A percentile compares a stretch with the other conserved stretches of the same genome.
Evolutionary conservation across 2,888 invertebrate genomes (phyloP).

Genomic region (Kuschelorhynchus macadamiae): DNA sequence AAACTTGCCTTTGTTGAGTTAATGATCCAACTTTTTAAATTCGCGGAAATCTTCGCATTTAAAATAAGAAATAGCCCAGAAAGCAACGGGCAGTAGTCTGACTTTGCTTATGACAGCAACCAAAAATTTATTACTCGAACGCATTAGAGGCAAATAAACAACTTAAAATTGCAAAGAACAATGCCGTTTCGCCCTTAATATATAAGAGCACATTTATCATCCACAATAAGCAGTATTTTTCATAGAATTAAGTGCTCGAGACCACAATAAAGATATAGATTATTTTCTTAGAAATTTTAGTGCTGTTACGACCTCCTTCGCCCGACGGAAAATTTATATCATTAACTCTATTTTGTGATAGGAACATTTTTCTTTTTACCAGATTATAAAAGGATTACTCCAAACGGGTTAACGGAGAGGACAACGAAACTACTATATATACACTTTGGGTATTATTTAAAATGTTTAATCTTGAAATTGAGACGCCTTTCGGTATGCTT

Average conservation of each 20-base stretch:
- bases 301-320: too few relatives aligned
- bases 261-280: constrained; percentile 2
- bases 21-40: constrained; percentile 41
- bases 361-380: too few relatives aligned
- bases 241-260: not conserved
- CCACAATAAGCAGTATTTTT: constrained; percentile 1
- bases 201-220: constrained; percentile 24
- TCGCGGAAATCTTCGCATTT: constrained; percentile 53
- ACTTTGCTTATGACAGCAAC: constrained; percentile 53
- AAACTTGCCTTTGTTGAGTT: constrained; percentile 56
- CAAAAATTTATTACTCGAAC: constrained; percentile 55
- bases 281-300: not conserved
- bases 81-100: constrained; percentile 43
- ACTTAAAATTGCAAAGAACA: constrained; percentile 46
- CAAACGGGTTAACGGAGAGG: too few relatives aligned
- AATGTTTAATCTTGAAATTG: too few relatives aligned
- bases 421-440: too few relatives aligned
- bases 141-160: constrained; percentile 52
- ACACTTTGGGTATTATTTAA: too few relatives aligned
- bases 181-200: constrained; percentile 31
- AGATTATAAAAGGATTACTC: too few relatives aligned
- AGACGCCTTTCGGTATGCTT: too few relatives aligned
- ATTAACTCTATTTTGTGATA: too few relatives aligned
- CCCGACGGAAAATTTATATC: too few relatives aligned
- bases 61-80: constrained; percentile 54